A percentile compares a stretch with the other conserved stretches of the same genome.
These are phyloP conservation scores for Sialis fuliginosa DNA, from an alignment of 2,888 invertebrate species.

Conservation along the genomic window DNA sequence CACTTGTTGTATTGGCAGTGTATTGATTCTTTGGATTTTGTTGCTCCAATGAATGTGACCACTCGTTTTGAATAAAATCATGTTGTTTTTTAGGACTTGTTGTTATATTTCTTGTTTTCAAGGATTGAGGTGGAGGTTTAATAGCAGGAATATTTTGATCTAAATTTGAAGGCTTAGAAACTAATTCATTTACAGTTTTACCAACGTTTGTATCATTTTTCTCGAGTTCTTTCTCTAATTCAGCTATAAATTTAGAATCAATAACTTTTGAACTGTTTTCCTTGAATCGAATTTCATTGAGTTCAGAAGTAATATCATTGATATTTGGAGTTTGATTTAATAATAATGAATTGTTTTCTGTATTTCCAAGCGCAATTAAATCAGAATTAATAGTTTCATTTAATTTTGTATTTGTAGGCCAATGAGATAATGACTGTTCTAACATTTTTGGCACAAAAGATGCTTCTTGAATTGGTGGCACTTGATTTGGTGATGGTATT, in stretches of 20 bases:
- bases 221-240: slow-evolving; percentile 43
- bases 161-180: slow-evolving; percentile 24
- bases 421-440: not conserved
- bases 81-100: slow-evolving; percentile 11
- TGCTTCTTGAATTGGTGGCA: not conserved
- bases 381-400: not conserved
- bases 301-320: no score
- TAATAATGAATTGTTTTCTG: no score
- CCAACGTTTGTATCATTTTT: slow-evolving; percentile 19
- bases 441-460: no score
- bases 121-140: slow-evolving; percentile 26
- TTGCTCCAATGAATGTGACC: slow-evolving; percentile 19
- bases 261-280: slow-evolving; percentile 12
- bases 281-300: no score
- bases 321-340: no score
- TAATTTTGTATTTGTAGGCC: not conserved
- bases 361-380: no score
- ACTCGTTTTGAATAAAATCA: not conserved
- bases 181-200: not conserved
- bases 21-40: slow-evolving; percentile 22
- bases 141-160: slow-evolving; percentile 26
- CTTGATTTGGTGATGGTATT: slow-evolving; percentile 10
- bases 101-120: slow-evolving; percentile 6
- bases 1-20: slow-evolving; percentile 10
- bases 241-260: slow-evolving; percentile 40